A percentile compares a stretch with the other conserved stretches of the same genome.
These are phyloP conservation scores for Drosophila insularis DNA, from an alignment of 1,140 invertebrate species.

Conservation along the genomic window DNA sequence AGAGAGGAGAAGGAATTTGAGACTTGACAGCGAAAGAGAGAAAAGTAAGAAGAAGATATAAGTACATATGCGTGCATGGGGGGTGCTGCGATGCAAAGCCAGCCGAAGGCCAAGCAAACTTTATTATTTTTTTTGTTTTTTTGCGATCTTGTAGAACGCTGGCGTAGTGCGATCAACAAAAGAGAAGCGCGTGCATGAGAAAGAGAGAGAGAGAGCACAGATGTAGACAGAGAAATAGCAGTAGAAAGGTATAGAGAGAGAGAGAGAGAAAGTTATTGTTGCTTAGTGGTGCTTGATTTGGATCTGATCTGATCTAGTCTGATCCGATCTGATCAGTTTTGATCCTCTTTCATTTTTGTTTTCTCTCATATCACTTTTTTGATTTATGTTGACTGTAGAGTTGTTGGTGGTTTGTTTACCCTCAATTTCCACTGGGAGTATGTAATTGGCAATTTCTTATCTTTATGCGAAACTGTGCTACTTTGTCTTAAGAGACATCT, in stretches of 20 bases:
- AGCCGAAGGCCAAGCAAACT: neutral
- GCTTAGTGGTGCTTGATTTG: slow-evolving; percentile 9
- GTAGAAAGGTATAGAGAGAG: slow-evolving; percentile 16
- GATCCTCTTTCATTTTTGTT: slow-evolving; percentile 11
- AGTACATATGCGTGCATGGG: neutral
- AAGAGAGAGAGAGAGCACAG: slow-evolving; percentile 11
- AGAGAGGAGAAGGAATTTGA: neutral
- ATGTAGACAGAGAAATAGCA: slow-evolving; percentile 7
- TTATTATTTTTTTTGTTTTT: neutral
- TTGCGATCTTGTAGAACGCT: neutral
- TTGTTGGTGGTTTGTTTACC: slow-evolving; percentile 62
- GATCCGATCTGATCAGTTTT: slow-evolving; percentile 17
- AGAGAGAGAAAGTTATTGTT: slow-evolving; percentile 17
- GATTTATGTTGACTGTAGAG: slow-evolving; percentile 14
- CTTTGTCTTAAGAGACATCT: slow-evolving; percentile 80
- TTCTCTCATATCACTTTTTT: slow-evolving; percentile 32
- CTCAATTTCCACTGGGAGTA: slow-evolving; percentile 83
- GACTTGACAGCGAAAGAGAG: slow-evolving; percentile 15
- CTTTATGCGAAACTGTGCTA: slow-evolving; percentile 80
- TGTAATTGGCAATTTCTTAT: slow-evolving; percentile 83
- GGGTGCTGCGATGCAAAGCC: slow-evolving; percentile 10
- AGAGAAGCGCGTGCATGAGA: slow-evolving; percentile 15
- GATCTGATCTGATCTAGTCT: neutral
- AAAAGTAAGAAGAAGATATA: slow-evolving; percentile 5
- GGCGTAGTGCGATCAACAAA: slow-evolving; percentile 24